These are phyloP conservation scores for Plagodis pulveraria DNA, from an alignment of 2,888 invertebrate species.

Conservation along the genomic window DNA sequence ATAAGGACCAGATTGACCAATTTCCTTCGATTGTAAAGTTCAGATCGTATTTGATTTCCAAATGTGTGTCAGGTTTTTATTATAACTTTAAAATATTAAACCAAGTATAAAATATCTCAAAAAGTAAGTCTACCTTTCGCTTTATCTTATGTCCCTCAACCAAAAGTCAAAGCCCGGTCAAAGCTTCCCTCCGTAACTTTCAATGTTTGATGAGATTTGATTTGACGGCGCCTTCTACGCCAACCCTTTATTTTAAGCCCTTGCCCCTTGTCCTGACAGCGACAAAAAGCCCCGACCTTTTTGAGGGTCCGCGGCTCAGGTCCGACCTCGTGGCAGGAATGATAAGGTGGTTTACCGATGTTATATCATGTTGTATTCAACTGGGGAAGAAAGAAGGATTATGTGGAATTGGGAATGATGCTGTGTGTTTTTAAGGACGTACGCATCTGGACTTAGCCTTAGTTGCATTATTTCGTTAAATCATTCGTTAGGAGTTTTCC, in stretches of 20 bases:
- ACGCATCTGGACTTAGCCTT: no score
- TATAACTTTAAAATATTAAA: no score
- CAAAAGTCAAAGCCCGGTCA: slow-evolving; percentile 5
- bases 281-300: slow-evolving; percentile 25
- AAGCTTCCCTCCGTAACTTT: slow-evolving; percentile 13
- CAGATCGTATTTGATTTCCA: no score
- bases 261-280: slow-evolving; percentile 20
- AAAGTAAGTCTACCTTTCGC: background rate
- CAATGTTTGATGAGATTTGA: slow-evolving; percentile 33
- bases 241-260: slow-evolving; percentile 28
- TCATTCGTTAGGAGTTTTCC: no score
- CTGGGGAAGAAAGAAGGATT: no score
- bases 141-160: background rate
- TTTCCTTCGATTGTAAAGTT: no score
- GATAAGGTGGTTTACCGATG: slow-evolving; percentile 10
- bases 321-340: slow-evolving; percentile 5
- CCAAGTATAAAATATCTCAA: background rate
- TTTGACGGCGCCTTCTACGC: slow-evolving; percentile 19
- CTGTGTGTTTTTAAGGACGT: no score
- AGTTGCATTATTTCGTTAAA: no score
- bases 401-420: no score
- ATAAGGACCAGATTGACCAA: no score
- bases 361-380: slow-evolving; percentile 1
- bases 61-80: no score
- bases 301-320: slow-evolving; percentile 17